Percentiles rank a stretch among this genome's conserved stretches.
Evolutionary conservation across 2,113 vertebrate genomes (phyloP).

Genomic region (Anhinga rufa): DNA sequence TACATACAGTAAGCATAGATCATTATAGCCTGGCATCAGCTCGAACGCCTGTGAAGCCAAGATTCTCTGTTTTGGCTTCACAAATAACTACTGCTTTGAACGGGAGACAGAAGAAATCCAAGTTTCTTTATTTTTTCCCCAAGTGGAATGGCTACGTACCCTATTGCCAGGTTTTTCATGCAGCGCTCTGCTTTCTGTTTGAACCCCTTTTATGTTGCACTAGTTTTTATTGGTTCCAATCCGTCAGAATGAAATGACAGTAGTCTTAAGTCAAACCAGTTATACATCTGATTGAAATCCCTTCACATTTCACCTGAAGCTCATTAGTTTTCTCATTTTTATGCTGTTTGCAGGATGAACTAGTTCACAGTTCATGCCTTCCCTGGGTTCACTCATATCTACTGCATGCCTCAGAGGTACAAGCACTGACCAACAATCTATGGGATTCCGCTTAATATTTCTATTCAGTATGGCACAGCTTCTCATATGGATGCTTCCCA

Average conservation of each 20-base stretch:
- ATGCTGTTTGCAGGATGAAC: not conserved
- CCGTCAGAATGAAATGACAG: not conserved
- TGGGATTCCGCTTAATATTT: not conserved
- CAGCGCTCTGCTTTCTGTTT: not conserved
- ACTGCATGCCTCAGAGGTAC: not conserved
- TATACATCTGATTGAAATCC: not conserved
- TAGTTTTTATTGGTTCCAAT: not conserved
- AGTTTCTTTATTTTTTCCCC: not conserved
- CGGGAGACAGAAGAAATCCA: not conserved
- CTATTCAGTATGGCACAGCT: not conserved
- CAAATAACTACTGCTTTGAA: not conserved
- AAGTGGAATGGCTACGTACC: not conserved
- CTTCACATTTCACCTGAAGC: not conserved
- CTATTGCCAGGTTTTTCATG: not conserved
- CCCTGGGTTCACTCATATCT: not conserved
- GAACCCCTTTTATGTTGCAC: not conserved
- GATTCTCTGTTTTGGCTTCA: not conserved
- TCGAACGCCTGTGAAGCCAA: not conserved
- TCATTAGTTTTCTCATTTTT: not conserved
- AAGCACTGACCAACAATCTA: not conserved
- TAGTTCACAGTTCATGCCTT: not conserved
- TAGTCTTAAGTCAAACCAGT: not conserved
- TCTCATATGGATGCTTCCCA: not conserved
- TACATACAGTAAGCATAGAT: constrained; percentile 32
- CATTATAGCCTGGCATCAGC: not conserved